Percentiles rank a stretch among this genome's conserved stretches.
Conservation (phyloP, 2,113 vertebrate genomes). For the Crotalus helleri region DNA sequence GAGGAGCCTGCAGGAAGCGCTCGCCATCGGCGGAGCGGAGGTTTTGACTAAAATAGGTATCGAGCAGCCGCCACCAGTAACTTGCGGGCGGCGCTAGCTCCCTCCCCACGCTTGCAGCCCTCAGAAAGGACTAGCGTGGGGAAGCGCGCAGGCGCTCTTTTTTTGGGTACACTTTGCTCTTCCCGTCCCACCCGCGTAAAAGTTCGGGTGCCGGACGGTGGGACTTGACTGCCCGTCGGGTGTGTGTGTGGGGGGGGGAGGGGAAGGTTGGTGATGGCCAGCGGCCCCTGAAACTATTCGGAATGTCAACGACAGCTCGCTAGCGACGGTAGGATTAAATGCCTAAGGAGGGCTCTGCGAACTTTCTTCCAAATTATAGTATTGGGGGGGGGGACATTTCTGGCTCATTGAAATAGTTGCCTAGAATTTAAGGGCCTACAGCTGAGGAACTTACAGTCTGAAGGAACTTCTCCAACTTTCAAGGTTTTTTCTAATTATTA, state of each 20-base stretch:
- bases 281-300: not conserved
- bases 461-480: not conserved
- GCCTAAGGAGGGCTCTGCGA: not conserved
- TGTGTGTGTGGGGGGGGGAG: no score
- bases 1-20: not conserved
- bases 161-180: not conserved
- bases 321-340: not conserved
- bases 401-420: not conserved
- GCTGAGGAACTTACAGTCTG: not conserved
- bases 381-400: not conserved
- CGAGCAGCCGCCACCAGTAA: not conserved
- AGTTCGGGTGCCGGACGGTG: not conserved
- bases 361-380: not conserved
- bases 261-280: not conserved
- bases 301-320: not conserved
- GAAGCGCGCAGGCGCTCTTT: constrained; percentile 50
- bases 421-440: not conserved
- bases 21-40: not conserved
- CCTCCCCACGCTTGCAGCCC: not conserved
- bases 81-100: constrained; percentile 39
- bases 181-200: not conserved
- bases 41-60: constrained; percentile 54
- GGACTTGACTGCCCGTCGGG: not conserved
- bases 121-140: not conserved
- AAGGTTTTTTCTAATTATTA: not conserved